phyloP scores from a whole-genome alignment of 2,113 vertebrate species.

The Zapornia atra region DNA sequence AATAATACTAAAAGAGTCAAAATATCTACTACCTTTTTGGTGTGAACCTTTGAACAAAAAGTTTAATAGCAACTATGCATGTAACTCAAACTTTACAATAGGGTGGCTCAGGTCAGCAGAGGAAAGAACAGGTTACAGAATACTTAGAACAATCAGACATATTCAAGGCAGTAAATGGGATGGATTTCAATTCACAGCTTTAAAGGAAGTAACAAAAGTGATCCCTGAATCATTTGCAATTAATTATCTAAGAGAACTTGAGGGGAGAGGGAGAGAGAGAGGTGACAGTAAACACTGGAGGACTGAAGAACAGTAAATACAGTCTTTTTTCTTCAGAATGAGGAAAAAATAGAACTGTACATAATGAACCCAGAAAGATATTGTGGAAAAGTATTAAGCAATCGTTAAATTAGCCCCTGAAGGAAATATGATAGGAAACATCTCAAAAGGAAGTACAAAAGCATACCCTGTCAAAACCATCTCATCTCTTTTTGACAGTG shows the following conservation, averaged over 20 bases:
- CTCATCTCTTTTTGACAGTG: background rate
- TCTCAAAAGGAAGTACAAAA: background rate
- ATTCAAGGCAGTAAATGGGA: background rate
- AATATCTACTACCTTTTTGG: background rate
- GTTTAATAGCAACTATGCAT: background rate
- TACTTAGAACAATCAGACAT: background rate
- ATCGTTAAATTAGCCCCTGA: background rate
- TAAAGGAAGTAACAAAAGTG: background rate
- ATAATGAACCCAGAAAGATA: background rate
- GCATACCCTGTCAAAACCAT: background rate
- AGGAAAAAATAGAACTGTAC: background rate
- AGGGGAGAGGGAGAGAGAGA: background rate
- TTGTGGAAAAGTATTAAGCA: background rate
- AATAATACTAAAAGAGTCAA: background rate
- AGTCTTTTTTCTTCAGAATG: background rate
- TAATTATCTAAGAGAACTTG: background rate
- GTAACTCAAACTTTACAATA: background rate
- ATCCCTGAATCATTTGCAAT: background rate
- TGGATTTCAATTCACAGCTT: background rate
- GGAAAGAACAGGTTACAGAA: background rate
- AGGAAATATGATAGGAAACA: background rate
- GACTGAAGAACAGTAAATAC: background rate
- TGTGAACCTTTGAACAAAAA: background rate
- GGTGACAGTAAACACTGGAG: background rate
- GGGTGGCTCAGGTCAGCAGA: background rate